Evolutionary conservation across 2,797 vertebrate genomes (phyloP).

Genomic region (Coreius guichenoti): DNA sequence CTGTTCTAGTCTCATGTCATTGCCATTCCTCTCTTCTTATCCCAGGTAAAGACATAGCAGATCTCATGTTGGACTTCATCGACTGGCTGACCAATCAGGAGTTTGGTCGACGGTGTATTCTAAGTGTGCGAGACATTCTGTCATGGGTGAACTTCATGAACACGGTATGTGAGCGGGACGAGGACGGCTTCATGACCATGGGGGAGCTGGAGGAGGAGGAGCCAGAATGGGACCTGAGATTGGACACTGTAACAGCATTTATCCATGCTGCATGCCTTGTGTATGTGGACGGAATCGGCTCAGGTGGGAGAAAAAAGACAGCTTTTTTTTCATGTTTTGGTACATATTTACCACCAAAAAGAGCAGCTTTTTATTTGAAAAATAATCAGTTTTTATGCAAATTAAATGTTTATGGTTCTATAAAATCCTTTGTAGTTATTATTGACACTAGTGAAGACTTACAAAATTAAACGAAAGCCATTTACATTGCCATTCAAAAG

Average conservation of each 20-base stretch:
- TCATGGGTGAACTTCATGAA: slow-evolving; percentile 97
- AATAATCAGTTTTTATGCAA: too few species aligned
- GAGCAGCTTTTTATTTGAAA: neutral
- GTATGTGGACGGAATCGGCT: slow-evolving; percentile 93
- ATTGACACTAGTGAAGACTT: neutral
- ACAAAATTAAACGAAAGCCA: neutral
- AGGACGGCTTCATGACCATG: slow-evolving; percentile 72
- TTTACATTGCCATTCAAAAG: neutral
- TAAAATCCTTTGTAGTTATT: neutral
- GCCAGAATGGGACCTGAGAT: slow-evolving; percentile 66
- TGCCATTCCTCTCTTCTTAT: neutral
- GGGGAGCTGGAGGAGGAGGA: slow-evolving; percentile 71
- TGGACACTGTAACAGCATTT: slow-evolving; percentile 85
- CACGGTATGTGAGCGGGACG: slow-evolving; percentile 76
- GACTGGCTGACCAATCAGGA: slow-evolving; percentile 92
- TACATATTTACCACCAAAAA: neutral
- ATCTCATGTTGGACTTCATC: slow-evolving; percentile 94
- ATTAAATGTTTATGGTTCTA: too few species aligned
- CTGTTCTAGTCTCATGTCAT: neutral
- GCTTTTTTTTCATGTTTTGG: neutral
- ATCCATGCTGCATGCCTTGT: slow-evolving; percentile 94
- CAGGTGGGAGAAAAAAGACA: slow-evolving; percentile 77
- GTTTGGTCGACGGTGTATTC: slow-evolving; percentile 89
- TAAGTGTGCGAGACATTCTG: slow-evolving; percentile 91
- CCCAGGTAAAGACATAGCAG: slow-evolving; percentile 86